Base-by-base conservation (phyloP, 2,113 vertebrate genomes). In the Lethenteron reissneri region DNA sequence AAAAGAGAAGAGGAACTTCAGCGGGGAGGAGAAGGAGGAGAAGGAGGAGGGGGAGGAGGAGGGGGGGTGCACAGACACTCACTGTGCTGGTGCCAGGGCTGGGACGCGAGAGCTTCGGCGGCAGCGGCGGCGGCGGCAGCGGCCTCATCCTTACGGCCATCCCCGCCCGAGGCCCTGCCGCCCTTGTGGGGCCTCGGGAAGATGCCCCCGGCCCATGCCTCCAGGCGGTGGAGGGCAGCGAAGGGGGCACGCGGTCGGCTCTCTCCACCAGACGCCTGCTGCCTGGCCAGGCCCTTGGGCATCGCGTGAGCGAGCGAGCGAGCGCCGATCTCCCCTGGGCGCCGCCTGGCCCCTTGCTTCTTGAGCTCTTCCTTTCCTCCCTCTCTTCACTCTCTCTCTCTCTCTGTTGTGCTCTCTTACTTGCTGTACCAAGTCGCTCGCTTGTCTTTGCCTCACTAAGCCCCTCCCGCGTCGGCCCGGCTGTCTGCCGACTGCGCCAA, bases 211-310 rank as follows among this genome's bases (percentile, higher is more conserved):
- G 62, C 62, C 62, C 15, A 15, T 19, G 62, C 62, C 62, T 56
- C 70, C 11, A 11, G 12, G 17, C n/a, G 58, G 58, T 72, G n/a
- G n/a, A 56, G 56, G 13, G 70, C 21, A 62, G 60, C 70, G 72
- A 57, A 2, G 8, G 11, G 57, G 57, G 2, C 1, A 1, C 4
- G 25, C 12, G 19, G 17, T 14, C 74, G 78, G 75, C 78, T 75
- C 81, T 81, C 58, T 70, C 58, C 72, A 58, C 10, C 62, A 69
- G 69, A 73, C 58, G 69, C 74, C 14, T 57, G 72, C 10, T 72
- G 70, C 76, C 77, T 80, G 79, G 81, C 80, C 76, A 80, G 70
- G 75, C 75, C 79, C 41, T 41, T 41, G 41, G 41, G 41, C 41
- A 41, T 41, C 41, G 41, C 41, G 41, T 41, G 41, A 41, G 41